Conservation (phyloP, 2,113 vertebrate species). For the Colaptes auratus region DNA sequence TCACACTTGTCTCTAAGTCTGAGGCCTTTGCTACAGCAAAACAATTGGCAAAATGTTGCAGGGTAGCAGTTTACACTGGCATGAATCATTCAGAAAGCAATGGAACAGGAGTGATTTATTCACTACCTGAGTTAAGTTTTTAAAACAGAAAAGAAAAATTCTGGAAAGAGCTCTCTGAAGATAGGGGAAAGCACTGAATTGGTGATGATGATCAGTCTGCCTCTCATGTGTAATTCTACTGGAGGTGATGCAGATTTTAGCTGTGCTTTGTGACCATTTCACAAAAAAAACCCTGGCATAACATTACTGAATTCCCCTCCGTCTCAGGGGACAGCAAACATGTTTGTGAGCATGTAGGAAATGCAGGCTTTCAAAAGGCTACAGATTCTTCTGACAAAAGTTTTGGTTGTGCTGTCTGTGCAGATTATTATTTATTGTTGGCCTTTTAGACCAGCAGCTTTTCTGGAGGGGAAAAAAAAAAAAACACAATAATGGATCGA, state of each 20-base stretch:
- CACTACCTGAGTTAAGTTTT: conserved; percentile 39
- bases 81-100: conserved; percentile 8
- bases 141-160: conserved; percentile 16
- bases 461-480: background rate
- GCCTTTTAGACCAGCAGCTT: background rate
- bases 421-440: background rate
- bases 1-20: background rate
- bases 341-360: background rate
- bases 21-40: background rate
- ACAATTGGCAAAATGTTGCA: background rate
- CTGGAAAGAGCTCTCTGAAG: conserved; percentile 10
- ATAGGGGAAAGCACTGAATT: conserved; percentile 20
- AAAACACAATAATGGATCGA: background rate
- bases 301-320: background rate
- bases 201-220: conserved; percentile 16
- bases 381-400: background rate
- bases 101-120: conserved; percentile 9
- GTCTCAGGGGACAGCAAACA: background rate
- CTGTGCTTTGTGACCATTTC: conserved; percentile 4
- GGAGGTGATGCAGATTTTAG: conserved; percentile 28
- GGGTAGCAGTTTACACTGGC: background rate
- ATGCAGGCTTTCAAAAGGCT: background rate
- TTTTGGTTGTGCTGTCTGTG: background rate
- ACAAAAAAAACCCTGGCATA: background rate
- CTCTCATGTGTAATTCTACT: conserved; percentile 9